These are phyloP conservation scores for Coenobita brevimanus DNA, from an alignment of 1,140 invertebrate genomes.

Conservation along the genomic window DNA sequence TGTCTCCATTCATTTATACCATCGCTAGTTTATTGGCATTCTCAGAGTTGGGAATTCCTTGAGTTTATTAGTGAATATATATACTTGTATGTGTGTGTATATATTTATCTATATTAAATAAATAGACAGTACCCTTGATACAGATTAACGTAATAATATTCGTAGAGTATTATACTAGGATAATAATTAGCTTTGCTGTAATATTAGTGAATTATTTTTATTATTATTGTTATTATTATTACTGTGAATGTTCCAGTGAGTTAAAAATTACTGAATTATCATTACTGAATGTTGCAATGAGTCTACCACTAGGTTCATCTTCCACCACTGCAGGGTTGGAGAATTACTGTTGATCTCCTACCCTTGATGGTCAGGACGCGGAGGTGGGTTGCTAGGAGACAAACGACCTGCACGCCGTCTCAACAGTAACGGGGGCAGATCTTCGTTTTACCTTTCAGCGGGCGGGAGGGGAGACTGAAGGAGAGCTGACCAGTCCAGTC, in stretches of 20 bases:
- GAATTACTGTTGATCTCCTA: conserved; percentile 51
- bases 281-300: conserved; percentile 7
- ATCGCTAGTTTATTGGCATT: too few species aligned
- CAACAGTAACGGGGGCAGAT: conserved; percentile 47
- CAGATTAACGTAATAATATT: too few species aligned
- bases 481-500: conserved; percentile 32
- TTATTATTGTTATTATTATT: not conserved
- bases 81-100: too few species aligned
- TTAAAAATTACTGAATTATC: too few species aligned
- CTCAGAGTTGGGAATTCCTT: too few species aligned
- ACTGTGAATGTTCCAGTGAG: conserved; percentile 9
- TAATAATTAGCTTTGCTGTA: conserved; percentile 23
- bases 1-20: conserved; percentile 27
- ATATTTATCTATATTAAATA: too few species aligned
- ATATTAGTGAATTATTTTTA: conserved; percentile 10
- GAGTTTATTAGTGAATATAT: too few species aligned
- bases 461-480: conserved; percentile 50
- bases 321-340: conserved; percentile 55
- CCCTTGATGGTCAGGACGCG: conserved; percentile 40
- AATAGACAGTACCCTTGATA: too few species aligned
- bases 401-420: conserved; percentile 7
- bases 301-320: conserved; percentile 57
- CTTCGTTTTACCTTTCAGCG: conserved; percentile 66
- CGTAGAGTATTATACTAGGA: too few species aligned
- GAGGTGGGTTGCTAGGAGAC: conserved; percentile 54